Base-by-base conservation (phyloP, 2,113 vertebrate genomes). In the Triplophysa tibetana region DNA sequence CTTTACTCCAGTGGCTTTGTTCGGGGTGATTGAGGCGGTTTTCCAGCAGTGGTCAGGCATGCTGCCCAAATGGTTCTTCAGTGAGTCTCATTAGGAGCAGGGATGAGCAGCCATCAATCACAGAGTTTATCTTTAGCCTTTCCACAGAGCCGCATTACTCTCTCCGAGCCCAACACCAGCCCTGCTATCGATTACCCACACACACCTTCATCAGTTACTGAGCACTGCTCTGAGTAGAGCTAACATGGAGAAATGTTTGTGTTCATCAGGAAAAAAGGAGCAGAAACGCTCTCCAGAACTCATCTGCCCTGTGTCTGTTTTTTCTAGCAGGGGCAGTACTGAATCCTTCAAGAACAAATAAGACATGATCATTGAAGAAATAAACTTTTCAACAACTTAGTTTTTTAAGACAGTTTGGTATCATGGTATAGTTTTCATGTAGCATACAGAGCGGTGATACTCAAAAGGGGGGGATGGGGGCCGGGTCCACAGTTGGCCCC, bases 51-150 rank as follows among this genome's bases (percentile, higher is more conserved):
- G 62, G 21, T 58, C 33, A 67, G 26, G 24, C n/a, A 38, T 68
- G 64, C 29, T 45, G 58, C 58, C 58, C 58, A 62, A 52, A 11
- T 70, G 45, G 4, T 79, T 52, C 33, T 52, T 75, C 43, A 64
- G 33, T 9, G 26, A 75, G 61, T 52, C 33, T 69, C 68, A 81
- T 81, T 80, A 74, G 45, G 75, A 17, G 61, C 19, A 16, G 9
- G 54, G 74, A 74, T 75, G 52, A 82, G 33, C 62, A 65, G 62
- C 70, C 75, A 79, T 84, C 62, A 52, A 73, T 70, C 82, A 82
- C 19, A 13, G 17, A 83, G 23, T 70, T 43, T 76, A 19, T 75
- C 70, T 74, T 74, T 74, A 61, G 58, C 43, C 73, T 48, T 48
- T 63, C 50, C 74, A 65, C 72, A 54, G 24, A 52, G 54, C 70